Evolutionary conservation across 2,113 vertebrate species (phyloP).

Genomic region (Glareola pratincola): DNA sequence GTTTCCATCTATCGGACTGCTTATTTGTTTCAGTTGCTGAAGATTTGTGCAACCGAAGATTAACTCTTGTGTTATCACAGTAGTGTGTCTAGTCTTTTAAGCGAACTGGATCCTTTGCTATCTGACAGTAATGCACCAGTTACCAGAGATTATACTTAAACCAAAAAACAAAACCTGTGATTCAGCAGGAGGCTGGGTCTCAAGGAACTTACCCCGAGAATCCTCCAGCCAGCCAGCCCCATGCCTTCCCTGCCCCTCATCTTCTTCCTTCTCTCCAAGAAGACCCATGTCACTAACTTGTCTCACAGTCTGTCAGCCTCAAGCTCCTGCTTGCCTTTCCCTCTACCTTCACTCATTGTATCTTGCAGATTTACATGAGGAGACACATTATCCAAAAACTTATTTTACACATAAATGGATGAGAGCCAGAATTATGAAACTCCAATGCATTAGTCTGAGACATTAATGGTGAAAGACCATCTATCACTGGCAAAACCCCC

Average conservation of each 20-base stretch:
- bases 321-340: not conserved
- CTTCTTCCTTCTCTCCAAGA: not conserved
- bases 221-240: rapidly evolving
- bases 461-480: not conserved
- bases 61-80: not conserved
- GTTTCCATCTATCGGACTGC: not conserved
- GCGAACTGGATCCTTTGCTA: not conserved
- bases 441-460: not conserved
- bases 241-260: rapidly evolving
- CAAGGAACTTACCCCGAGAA: not conserved
- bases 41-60: not conserved
- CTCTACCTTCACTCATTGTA: not conserved
- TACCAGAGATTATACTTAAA: not conserved
- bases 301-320: not conserved
- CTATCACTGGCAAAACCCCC: not conserved
- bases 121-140: not conserved
- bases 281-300: not conserved
- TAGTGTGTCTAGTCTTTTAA: not conserved
- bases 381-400: not conserved
- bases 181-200: not conserved
- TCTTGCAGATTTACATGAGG: not conserved
- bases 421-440: not conserved
- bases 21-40: not conserved
- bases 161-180: not conserved
- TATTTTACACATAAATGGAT: not conserved